A percentile compares a stretch with the other conserved stretches of the same genome.
Evolutionary conservation across 2,797 vertebrate genomes (phyloP).

Genomic region (Centropyge bicolor): DNA sequence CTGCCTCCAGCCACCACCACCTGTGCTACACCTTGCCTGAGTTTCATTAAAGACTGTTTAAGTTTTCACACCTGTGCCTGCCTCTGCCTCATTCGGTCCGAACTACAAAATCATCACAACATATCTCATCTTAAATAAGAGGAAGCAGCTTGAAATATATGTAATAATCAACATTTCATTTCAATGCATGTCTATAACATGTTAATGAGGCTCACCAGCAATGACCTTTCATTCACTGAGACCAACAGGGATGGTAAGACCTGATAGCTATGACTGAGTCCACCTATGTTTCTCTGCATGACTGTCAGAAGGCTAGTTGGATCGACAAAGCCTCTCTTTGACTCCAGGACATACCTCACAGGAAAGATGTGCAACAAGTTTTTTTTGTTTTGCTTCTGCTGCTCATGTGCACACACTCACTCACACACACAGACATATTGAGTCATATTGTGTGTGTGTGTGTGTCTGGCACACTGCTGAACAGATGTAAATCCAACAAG

Average conservation of each 20-base stretch:
- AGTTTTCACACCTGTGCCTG: too few species aligned
- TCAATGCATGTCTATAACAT: too few species aligned
- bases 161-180: too few species aligned
- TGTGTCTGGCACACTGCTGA: constrained; percentile 85
- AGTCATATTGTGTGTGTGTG: too few species aligned
- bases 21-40: too few species aligned
- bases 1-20: too few species aligned
- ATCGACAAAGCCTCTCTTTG: constrained; percentile 62
- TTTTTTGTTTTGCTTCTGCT: constrained; percentile 72
- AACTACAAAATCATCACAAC: too few species aligned
- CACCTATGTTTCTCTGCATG: constrained; percentile 53
- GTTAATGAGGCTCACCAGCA: too few species aligned
- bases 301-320: constrained; percentile 27
- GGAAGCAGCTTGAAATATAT: too few species aligned
- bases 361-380: constrained; percentile 80
- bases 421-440: constrained; percentile 82
- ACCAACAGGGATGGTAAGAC: constrained; percentile 5
- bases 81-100: too few species aligned
- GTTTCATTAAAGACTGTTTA: too few species aligned
- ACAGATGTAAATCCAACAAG: constrained; percentile 91
- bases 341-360: constrained; percentile 46
- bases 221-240: not conserved
- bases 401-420: constrained; percentile 43
- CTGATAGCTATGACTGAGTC: constrained; percentile 43
- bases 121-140: too few species aligned